Evolutionary conservation across 2,888 invertebrate species (phyloP), one percentile per base, ranked within the genome.

Genomic region (Scelioninae gen. 1): DNA sequence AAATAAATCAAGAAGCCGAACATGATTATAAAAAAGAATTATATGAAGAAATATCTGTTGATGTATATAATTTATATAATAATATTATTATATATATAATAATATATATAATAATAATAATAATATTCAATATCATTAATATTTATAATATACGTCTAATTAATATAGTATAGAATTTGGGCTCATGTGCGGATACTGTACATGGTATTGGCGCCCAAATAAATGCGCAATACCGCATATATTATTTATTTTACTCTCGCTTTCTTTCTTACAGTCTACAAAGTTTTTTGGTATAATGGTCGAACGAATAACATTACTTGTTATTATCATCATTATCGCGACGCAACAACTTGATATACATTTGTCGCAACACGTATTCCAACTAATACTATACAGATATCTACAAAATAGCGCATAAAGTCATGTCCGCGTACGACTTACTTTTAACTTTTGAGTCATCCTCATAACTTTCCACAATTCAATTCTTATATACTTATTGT

Each of bases 351-450:
- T 88, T 87, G 88, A 87, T 88, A 90, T 89, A 90, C 88, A 90
- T 88, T 82, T 76, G 82, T 75, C 82, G 82, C 76, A 72, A 82
- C 71, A 76, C 76, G 66, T 60, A 76, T 58, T 82, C 82, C 66
- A 71, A 65, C 82, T 82, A 82, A 91, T 91, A 91, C 91, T 92
- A 91, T 92, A 92, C 92, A 92, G 88, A 86, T 92, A 92, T 92
- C 92, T 92, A 92, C 92, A 92, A 88, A 88, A 88, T 90, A 90
- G 86, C 90, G 90, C 91, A 89, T 88, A 87, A 85, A 88, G 86
- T 69, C 53, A 49, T 63, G 80, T 89, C 86, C 87, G 79, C 88
- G 82, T 38, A 68, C 78, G 84, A 86, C 85, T 66, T 71, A 43
- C 55, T 7, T 63, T 63, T 51, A 29, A 55, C 38, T 29, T 32